Conservation (phyloP, 2,797 vertebrate genomes). For the Macroramphosus scolopax region DNA sequence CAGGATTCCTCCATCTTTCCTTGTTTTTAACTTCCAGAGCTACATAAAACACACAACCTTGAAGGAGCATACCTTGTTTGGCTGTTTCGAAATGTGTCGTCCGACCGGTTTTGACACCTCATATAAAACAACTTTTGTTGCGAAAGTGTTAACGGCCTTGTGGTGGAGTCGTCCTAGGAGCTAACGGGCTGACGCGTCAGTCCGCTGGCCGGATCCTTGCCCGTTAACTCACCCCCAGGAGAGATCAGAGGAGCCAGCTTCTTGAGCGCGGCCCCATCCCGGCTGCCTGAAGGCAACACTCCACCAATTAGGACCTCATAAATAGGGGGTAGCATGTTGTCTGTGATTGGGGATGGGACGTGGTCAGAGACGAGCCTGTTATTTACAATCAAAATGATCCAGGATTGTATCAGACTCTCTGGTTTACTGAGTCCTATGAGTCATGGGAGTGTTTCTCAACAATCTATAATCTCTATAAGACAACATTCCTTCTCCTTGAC, state of each 20-base stretch:
- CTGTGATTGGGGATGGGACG: not conserved
- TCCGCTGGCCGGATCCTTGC: constrained; percentile 41
- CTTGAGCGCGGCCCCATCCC: constrained; percentile 46
- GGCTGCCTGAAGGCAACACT: constrained; percentile 36
- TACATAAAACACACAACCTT: too few species aligned
- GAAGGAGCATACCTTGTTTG: not conserved
- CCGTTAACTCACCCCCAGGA: constrained; percentile 60
- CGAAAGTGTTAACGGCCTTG: constrained; percentile 42
- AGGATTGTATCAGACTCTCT: too few species aligned
- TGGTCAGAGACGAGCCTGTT: not conserved
- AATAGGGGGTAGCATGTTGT: constrained; percentile 28
- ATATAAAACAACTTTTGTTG: constrained; percentile 31
- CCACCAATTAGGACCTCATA: constrained; percentile 54
- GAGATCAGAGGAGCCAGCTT: constrained; percentile 62
- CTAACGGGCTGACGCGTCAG: constrained; percentile 26
- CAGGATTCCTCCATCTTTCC: not conserved
- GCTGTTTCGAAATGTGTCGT: constrained; percentile 8
- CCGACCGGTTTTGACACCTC: constrained; percentile 44
- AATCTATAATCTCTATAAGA: too few species aligned
- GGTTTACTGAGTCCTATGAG: too few species aligned
- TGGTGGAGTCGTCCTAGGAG: constrained; percentile 30
- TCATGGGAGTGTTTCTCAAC: too few species aligned
- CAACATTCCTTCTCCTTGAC: too few species aligned
- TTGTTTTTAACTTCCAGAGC: too few species aligned
- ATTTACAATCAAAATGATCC: too few species aligned